Conservation (phyloP, 1,140 invertebrate genomes). For the Lordiphosa collinella region DNA sequence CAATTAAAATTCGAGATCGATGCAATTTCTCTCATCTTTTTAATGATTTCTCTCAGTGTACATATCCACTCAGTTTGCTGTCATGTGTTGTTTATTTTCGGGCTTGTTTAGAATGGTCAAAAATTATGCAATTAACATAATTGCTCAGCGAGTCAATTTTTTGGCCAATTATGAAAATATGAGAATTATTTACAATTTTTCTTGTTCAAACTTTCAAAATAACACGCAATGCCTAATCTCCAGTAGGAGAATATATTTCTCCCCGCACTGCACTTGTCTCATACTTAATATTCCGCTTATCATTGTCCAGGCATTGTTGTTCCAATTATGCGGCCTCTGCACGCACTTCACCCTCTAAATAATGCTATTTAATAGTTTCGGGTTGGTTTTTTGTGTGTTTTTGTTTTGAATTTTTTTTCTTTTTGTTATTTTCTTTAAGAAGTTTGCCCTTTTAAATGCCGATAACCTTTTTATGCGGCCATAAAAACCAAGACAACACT, state of each 20-base stretch:
- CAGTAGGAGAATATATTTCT: too few relatives aligned
- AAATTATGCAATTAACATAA: slow-evolving; percentile 76
- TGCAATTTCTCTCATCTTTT: too few relatives aligned
- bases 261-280: slow-evolving; percentile 45
- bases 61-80: slow-evolving; percentile 43
- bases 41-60: slow-evolving; percentile 36
- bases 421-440: slow-evolving; percentile 7
- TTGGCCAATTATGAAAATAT: slow-evolving; percentile 72
- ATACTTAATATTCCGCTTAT: slow-evolving; percentile 36
- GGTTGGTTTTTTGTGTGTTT: slow-evolving; percentile 18
- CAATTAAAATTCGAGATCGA: too few relatives aligned
- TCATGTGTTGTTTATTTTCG: slow-evolving; percentile 59
- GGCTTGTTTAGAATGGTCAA: slow-evolving; percentile 67
- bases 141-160: slow-evolving; percentile 58
- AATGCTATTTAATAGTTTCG: slow-evolving; percentile 65
- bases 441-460: slow-evolving; percentile 66
- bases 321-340: slow-evolving; percentile 68
- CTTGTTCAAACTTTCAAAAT: slow-evolving; percentile 16
- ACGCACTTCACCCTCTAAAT: slow-evolving; percentile 62
- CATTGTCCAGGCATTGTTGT: slow-evolving; percentile 66
- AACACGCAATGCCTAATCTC: slow-evolving; percentile 40
- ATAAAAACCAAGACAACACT: slow-evolving; percentile 50
- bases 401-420: slow-evolving; percentile 27
- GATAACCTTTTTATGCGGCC: slow-evolving; percentile 71
- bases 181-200: slow-evolving; percentile 48